These are phyloP conservation scores for Australoheros scitulus DNA, from an alignment of 2,113 vertebrate species.

Conservation along the genomic window DNA sequence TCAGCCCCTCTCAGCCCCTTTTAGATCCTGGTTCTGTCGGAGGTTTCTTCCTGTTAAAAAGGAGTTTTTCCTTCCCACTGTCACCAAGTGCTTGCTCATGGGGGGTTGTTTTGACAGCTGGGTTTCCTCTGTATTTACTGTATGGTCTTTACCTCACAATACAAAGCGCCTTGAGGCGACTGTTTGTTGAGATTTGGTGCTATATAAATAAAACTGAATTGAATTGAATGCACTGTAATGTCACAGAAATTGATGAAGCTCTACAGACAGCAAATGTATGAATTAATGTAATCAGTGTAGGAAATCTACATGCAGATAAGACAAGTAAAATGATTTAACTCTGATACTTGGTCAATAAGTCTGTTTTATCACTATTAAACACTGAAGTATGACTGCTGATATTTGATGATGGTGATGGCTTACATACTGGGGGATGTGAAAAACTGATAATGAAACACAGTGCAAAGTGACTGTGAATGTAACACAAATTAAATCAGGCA, in stretches of 20 bases:
- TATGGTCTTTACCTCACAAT: too few relatives aligned
- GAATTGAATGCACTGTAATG: neutral
- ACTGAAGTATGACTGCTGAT: conserved; percentile 14
- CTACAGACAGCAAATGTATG: neutral
- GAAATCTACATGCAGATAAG: neutral
- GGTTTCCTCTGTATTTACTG: too few relatives aligned
- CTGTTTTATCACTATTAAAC: conserved; percentile 13
- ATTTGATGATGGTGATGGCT: conserved; percentile 32
- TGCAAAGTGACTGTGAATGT: conserved; percentile 69
- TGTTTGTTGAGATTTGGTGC: too few relatives aligned
- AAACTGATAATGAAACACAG: conserved; percentile 66
- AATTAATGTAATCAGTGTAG: neutral
- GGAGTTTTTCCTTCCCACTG: too few relatives aligned
- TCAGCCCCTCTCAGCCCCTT: too few relatives aligned
- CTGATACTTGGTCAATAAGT: neutral
- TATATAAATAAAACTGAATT: too few relatives aligned
- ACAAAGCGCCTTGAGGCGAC: too few relatives aligned
- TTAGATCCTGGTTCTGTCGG: too few relatives aligned
- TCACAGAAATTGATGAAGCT: neutral
- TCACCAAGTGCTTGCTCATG: too few relatives aligned
- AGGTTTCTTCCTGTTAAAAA: too few relatives aligned
- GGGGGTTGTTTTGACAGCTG: too few relatives aligned
- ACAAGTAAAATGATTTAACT: neutral
- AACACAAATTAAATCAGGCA: conserved; percentile 68
- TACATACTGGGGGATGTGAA: conserved; percentile 35